Evolutionary conservation across 2,797 vertebrate genomes (phyloP).

Genomic region (Clarias fuscus): DNA sequence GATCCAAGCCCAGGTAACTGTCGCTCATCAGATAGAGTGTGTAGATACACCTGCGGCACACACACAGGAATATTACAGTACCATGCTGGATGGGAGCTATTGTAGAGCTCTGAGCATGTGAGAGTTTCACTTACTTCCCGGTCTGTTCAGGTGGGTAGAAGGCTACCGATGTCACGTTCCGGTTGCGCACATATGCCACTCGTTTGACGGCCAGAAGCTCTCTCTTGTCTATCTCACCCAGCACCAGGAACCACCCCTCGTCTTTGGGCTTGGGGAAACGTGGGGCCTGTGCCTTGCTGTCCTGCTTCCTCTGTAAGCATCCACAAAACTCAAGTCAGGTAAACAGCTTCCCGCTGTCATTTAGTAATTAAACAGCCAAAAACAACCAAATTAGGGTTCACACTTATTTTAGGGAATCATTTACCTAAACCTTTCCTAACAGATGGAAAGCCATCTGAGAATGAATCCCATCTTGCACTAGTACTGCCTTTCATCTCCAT

Average conservation of each 20-base stretch:
- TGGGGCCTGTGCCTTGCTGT: slow-evolving; percentile 86
- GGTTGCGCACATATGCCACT: slow-evolving; percentile 83
- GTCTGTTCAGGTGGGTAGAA: slow-evolving; percentile 91
- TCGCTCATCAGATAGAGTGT: slow-evolving; percentile 96
- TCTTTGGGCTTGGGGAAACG: slow-evolving; percentile 93
- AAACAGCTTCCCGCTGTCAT: neutral
- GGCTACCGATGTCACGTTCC: slow-evolving; percentile 78
- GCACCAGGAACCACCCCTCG: slow-evolving; percentile 93
- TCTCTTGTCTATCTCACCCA: slow-evolving; percentile 91
- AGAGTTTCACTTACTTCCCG: slow-evolving; percentile 79
- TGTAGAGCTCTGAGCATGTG: neutral
- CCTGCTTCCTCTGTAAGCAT: slow-evolving; percentile 82
- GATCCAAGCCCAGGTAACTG: slow-evolving; percentile 97
- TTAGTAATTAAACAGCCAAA: neutral
- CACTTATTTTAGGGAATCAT: neutral
- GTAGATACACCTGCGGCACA: slow-evolving; percentile 85
- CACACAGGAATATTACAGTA: neutral
- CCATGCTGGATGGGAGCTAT: neutral
- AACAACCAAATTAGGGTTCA: neutral
- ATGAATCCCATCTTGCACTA: neutral
- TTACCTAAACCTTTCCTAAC: slow-evolving; percentile 18
- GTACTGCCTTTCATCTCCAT: neutral
- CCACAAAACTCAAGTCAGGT: slow-evolving; percentile 11
- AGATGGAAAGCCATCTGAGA: neutral
- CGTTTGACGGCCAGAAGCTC: slow-evolving; percentile 93